Conservation (phyloP, 2,888 invertebrate species). For the Lasioglossum leucozonium region DNA sequence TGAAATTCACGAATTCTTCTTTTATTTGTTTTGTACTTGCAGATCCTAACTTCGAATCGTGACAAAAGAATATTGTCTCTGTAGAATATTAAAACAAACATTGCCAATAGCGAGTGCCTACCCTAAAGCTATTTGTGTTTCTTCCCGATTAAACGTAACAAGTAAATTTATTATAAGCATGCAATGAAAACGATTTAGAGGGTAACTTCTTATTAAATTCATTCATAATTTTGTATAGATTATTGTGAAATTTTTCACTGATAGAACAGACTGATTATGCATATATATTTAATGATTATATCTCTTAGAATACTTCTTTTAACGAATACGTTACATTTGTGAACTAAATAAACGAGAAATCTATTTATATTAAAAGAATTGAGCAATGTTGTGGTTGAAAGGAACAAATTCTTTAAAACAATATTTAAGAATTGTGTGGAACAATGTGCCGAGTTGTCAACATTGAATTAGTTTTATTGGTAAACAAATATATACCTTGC, state of each 20-base stretch:
- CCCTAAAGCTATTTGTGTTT: background rate
- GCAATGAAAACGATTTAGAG: background rate
- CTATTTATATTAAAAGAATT: background rate
- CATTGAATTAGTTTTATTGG: too few relatives aligned
- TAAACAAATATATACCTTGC: too few relatives aligned
- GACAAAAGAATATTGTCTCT: background rate
- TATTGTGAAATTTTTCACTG: background rate
- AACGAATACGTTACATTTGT: background rate
- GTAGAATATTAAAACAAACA: background rate
- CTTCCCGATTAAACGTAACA: background rate
- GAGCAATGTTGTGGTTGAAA: background rate
- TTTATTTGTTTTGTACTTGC: background rate
- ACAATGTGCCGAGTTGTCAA: too few relatives aligned
- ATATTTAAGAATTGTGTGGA: too few relatives aligned
- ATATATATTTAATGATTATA: background rate
- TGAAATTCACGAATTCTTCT: background rate
- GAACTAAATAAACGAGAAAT: background rate
- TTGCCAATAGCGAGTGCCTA: background rate
- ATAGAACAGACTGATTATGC: conserved; percentile 12
- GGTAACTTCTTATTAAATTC: background rate
- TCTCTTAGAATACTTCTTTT: background rate
- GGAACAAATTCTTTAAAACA: background rate
- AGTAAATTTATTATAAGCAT: background rate
- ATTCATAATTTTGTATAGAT: background rate
- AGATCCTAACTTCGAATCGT: background rate